Evolutionary conservation across 2,113 vertebrate species (phyloP).

Genomic region (Oncorhynchus gorbuscha): DNA sequence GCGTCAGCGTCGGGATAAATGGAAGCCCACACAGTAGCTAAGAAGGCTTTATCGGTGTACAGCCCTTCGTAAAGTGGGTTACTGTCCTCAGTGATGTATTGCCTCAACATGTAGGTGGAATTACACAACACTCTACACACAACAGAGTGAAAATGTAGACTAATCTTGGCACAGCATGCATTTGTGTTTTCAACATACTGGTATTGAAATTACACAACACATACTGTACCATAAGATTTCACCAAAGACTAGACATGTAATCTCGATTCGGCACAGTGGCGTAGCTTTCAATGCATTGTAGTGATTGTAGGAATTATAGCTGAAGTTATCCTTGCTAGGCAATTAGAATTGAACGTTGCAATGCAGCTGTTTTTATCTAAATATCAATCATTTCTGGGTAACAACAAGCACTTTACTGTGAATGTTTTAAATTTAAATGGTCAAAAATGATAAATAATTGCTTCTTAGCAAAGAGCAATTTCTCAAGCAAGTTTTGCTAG

Average conservation of each 20-base stretch:
- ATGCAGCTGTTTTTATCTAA: too few species aligned
- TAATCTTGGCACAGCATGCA: background rate
- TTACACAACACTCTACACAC: background rate
- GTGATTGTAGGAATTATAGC: background rate
- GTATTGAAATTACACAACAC: too few species aligned
- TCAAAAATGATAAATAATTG: too few species aligned
- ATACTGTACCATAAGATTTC: background rate
- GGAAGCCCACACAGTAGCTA: background rate
- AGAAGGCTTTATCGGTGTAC: background rate
- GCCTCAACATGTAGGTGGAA: background rate
- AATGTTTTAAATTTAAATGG: too few species aligned
- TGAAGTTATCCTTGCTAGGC: too few species aligned
- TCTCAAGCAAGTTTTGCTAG: too few species aligned
- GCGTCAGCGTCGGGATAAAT: background rate
- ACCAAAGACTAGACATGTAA: background rate
- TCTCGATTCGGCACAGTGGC: background rate
- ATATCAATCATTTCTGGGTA: too few species aligned
- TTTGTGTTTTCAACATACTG: too few species aligned
- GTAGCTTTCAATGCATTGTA: background rate
- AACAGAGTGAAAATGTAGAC: background rate
- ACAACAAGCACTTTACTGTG: too few species aligned
- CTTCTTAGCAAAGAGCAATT: too few species aligned
- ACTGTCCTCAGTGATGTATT: background rate
- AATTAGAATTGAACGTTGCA: too few species aligned
- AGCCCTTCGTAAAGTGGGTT: conserved; percentile 8